Conservation (phyloP, 2,113 vertebrate species). For the Malurus melanocephalus region DNA sequence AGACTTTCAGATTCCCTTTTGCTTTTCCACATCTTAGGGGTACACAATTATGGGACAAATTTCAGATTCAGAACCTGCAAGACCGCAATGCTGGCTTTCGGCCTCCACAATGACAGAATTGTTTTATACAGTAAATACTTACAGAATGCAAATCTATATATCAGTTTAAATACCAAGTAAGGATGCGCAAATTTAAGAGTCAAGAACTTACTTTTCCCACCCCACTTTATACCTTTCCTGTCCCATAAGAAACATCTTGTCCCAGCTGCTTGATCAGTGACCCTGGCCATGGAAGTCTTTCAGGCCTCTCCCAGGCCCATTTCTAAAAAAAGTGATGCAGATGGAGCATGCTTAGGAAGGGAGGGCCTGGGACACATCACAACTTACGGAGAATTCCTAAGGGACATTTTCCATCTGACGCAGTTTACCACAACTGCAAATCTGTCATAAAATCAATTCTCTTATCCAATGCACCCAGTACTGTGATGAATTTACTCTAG, state of each 20-base stretch:
- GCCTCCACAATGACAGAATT: background rate
- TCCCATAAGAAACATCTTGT: background rate
- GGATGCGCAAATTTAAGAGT: background rate
- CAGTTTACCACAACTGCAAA: background rate
- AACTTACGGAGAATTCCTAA: background rate
- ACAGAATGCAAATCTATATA: background rate
- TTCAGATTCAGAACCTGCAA: no score
- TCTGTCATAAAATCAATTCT: background rate
- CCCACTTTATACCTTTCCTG: background rate
- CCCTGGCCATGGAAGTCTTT: background rate
- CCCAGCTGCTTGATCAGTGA: background rate
- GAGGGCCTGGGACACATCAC: background rate
- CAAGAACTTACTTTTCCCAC: background rate
- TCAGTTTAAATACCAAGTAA: background rate
- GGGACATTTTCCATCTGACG: background rate
- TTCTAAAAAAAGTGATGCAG: background rate
- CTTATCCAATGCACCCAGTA: background rate
- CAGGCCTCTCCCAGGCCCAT: background rate
- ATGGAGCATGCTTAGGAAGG: background rate
- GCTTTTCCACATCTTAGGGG: no score
- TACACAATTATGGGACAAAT: no score
- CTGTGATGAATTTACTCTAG: background rate
- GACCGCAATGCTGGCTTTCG: no score
- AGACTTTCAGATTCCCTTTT: no score
- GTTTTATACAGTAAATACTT: background rate